phyloP scores from a whole-genome alignment of 2,888 invertebrate species.

The Drosophila lacicola region DNA sequence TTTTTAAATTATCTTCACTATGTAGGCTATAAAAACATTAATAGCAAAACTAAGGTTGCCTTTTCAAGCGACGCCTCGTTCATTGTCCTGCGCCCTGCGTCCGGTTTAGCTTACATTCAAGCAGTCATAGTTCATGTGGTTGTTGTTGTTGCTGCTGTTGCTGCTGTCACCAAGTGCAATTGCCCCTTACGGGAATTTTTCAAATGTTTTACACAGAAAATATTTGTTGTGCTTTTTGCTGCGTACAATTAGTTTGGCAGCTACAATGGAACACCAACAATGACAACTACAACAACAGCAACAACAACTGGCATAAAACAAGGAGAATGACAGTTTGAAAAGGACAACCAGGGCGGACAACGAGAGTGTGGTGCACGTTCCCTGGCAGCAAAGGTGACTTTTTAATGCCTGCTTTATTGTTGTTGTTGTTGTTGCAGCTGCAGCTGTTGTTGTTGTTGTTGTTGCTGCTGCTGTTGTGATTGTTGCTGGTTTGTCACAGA shows the following conservation, averaged over 20 bases:
- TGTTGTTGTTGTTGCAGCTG: slow-evolving; percentile 21
- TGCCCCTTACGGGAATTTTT: slow-evolving; percentile 72
- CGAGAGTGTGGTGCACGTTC: slow-evolving; percentile 41
- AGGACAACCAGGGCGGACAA: slow-evolving; percentile 54
- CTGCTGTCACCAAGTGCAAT: slow-evolving; percentile 68
- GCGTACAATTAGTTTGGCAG: slow-evolving; percentile 77
- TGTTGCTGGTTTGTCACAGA: slow-evolving; percentile 64
- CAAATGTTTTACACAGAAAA: slow-evolving; percentile 71
- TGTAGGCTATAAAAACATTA: slow-evolving; percentile 15
- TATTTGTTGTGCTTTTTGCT: slow-evolving; percentile 70
- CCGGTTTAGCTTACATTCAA: slow-evolving; percentile 56
- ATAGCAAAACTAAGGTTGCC: slow-evolving; percentile 26
- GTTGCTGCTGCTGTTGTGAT: slow-evolving; percentile 59
- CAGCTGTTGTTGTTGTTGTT: slow-evolving; percentile 63
- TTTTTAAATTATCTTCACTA: too few species aligned
- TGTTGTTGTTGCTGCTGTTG: slow-evolving; percentile 24
- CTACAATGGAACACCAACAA: slow-evolving; percentile 49
- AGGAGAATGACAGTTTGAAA: slow-evolving; percentile 72
- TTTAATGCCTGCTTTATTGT: slow-evolving; percentile 68
- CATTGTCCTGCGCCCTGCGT: slow-evolving; percentile 12
- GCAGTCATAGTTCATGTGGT: slow-evolving; percentile 28
- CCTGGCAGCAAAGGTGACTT: slow-evolving; percentile 72
- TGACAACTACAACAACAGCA: slow-evolving; percentile 33
- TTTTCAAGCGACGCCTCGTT: background rate
- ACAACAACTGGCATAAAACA: slow-evolving; percentile 73